A percentile compares a stretch with the other conserved stretches of the same genome.
Conservation (phyloP, 2,797 vertebrate genomes). For the Coendou prehensilis region DNA sequence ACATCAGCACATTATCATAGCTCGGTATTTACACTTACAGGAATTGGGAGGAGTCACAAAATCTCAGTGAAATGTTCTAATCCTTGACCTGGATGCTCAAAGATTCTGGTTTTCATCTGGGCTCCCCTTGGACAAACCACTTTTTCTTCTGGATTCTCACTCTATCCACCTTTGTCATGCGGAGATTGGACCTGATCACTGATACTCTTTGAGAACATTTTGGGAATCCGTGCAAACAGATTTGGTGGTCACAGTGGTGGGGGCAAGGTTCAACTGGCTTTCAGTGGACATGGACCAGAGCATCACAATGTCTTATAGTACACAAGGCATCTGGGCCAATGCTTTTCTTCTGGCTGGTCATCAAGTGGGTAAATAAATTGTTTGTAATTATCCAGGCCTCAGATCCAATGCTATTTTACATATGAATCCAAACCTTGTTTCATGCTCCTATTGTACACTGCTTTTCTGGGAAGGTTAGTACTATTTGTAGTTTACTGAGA, state of each 20-base stretch:
- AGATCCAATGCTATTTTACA: not conserved
- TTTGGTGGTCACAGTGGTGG: not conserved
- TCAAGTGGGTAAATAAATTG: not conserved
- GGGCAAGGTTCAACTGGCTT: not conserved
- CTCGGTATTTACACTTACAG: not conserved
- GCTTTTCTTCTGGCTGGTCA: not conserved
- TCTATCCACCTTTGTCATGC: not conserved
- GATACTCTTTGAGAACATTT: not conserved
- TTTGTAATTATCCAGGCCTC: not conserved
- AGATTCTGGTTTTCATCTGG: not conserved
- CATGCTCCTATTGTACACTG: not conserved
- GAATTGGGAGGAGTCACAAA: not conserved
- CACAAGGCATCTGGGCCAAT: not conserved
- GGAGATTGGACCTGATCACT: not conserved
- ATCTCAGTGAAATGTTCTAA: not conserved
- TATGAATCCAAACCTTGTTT: not conserved
- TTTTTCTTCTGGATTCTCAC: not conserved
- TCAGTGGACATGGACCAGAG: not conserved
- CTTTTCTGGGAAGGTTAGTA: constrained; percentile 33
- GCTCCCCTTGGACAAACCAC: not conserved
- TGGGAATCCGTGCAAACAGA: not conserved
- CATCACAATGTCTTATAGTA: not conserved
- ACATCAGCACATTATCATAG: not conserved
- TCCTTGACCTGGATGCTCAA: not conserved
- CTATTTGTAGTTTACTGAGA: not conserved